These are phyloP conservation scores for Pelecanoides urinatrix DNA, from an alignment of 2,113 vertebrate genomes.

Conservation along the genomic window DNA sequence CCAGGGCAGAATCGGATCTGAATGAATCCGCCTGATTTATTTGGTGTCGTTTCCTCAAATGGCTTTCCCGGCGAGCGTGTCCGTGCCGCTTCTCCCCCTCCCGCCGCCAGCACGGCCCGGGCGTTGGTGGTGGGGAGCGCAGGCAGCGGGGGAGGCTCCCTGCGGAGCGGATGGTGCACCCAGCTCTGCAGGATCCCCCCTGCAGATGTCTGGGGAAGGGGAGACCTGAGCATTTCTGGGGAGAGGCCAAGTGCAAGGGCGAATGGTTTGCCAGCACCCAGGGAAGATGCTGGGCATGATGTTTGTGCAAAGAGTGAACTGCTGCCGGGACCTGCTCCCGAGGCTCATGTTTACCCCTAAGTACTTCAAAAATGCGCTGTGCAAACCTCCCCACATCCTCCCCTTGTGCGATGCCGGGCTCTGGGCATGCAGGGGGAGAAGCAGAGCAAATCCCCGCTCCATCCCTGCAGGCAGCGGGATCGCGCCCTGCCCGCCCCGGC, in stretches of 20 bases:
- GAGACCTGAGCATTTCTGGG: neutral
- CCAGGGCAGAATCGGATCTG: neutral
- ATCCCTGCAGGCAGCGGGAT: neutral
- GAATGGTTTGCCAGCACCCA: fast-evolving
- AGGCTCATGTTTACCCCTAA: fast-evolving
- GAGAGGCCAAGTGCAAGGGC: neutral
- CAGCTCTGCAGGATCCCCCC: neutral
- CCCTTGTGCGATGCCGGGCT: fast-evolving
- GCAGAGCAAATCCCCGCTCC: neutral
- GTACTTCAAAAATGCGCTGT: fast-evolving
- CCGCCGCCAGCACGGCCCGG: fast-evolving
- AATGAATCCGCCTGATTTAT: slow-evolving; percentile 36
- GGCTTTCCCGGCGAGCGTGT: neutral
- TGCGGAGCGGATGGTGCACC: fast-evolving
- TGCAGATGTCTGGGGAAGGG: neutral
- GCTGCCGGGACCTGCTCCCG: neutral
- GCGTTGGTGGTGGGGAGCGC: fast-evolving
- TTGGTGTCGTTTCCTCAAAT: slow-evolving; percentile 23
- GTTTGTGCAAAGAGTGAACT: neutral
- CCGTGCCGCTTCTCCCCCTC: neutral
- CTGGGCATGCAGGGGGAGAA: neutral
- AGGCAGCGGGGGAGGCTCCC: neutral
- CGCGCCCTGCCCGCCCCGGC: neutral
- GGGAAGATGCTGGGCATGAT: neutral
- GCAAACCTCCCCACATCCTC: neutral